Evolutionary conservation across 1,140 invertebrate species (phyloP).

Genomic region (Druon quercuslanigerum): DNA sequence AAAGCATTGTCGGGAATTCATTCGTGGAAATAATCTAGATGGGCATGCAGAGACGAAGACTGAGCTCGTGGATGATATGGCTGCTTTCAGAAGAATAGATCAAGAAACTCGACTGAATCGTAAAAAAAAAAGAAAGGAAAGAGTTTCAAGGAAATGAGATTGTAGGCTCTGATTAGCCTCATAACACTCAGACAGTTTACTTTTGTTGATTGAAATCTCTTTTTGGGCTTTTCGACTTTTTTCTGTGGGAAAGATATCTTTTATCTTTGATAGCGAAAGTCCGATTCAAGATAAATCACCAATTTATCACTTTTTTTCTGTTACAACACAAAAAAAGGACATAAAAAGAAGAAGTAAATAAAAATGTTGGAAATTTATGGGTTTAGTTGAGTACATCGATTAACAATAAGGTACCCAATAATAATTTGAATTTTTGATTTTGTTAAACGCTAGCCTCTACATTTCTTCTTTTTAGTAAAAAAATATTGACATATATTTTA

Average conservation of each 20-base stretch:
- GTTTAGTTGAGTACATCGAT: too few relatives aligned
- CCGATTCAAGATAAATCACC: neutral
- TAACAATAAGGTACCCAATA: too few relatives aligned
- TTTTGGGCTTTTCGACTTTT: constrained; percentile 4
- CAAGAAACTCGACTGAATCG: constrained; percentile 17
- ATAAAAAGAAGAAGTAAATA: too few relatives aligned
- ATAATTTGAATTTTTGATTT: too few relatives aligned
- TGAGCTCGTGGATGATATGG: constrained; percentile 14
- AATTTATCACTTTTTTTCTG: neutral
- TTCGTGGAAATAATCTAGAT: constrained; percentile 45
- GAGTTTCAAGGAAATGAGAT: constrained; percentile 26
- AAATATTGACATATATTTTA: too few relatives aligned
- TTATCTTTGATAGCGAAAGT: constrained; percentile 9
- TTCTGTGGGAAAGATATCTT: neutral
- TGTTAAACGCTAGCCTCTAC: too few relatives aligned
- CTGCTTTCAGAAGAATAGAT: constrained; percentile 45
- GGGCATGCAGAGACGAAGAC: constrained; percentile 24
- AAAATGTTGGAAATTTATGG: too few relatives aligned
- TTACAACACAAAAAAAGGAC: neutral
- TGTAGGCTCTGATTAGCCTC: constrained; percentile 2
- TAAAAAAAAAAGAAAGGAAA: constrained; percentile 18
- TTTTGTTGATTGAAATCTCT: constrained; percentile 28
- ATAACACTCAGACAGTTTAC: constrained; percentile 3
- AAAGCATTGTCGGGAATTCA: constrained; percentile 37
- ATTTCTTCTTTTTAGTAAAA: too few relatives aligned